phyloP scores from a whole-genome alignment of 2,113 vertebrate species.

The Ursus arctos region DNA sequence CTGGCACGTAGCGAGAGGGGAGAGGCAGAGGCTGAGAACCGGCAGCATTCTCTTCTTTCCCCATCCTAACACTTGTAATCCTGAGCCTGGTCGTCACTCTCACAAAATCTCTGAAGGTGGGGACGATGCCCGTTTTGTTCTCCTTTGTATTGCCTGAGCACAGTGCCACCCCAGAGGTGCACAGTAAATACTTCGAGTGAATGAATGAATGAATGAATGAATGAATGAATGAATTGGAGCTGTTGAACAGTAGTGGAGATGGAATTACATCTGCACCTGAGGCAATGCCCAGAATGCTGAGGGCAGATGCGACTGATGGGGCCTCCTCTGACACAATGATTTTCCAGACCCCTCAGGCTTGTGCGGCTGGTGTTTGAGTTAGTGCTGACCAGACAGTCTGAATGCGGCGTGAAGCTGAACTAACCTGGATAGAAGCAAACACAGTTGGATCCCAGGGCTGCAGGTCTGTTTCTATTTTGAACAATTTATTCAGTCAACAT shows the following conservation, averaged over 20 bases:
- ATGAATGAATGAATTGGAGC: background rate
- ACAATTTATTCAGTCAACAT: conserved; percentile 27
- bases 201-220: background rate
- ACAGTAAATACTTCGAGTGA: background rate
- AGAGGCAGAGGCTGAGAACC: background rate
- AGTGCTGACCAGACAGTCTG: background rate
- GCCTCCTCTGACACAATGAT: no score
- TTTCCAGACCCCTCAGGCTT: background rate
- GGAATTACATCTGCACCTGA: background rate
- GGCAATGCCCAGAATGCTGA: background rate
- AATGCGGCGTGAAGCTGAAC: background rate
- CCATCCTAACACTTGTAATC: rapidly evolving
- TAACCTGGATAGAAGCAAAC: background rate
- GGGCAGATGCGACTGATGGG: background rate
- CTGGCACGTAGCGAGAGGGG: rapidly evolving
- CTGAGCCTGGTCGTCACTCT: background rate
- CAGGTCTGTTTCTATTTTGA: conserved; percentile 58
- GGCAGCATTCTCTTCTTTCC: background rate
- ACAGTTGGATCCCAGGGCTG: background rate
- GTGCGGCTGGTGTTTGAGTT: background rate
- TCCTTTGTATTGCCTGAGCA: background rate
- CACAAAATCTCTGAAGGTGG: background rate
- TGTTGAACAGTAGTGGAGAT: background rate
- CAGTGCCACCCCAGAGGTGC: background rate
- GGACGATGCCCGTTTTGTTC: background rate